These are phyloP conservation scores for Wasmannia auropunctata DNA, from an alignment of 1,140 invertebrate genomes.

Conservation along the genomic window DNA sequence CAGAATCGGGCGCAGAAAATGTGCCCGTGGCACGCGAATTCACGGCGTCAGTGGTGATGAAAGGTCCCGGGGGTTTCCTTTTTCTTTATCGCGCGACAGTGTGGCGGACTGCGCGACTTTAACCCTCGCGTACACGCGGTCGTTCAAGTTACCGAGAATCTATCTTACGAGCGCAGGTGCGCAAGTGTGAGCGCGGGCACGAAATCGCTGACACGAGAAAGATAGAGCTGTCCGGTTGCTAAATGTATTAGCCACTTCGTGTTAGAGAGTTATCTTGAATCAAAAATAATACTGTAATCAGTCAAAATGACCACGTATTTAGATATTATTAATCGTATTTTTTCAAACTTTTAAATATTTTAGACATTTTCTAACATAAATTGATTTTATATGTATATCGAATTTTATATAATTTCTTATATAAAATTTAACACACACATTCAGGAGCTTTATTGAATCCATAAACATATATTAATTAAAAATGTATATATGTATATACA, in stretches of 20 bases:
- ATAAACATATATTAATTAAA: too few species aligned
- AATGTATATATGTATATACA: not conserved
- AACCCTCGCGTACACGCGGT: not conserved
- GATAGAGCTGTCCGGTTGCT: not conserved
- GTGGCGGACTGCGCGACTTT: conserved; percentile 4
- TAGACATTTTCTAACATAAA: not conserved
- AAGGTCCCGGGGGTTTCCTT: conserved; percentile 38
- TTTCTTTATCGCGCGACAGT: conserved; percentile 29
- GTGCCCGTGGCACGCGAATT: conserved; percentile 54
- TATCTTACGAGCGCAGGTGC: conserved; percentile 32
- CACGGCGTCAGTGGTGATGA: conserved; percentile 38
- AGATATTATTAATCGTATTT: not conserved
- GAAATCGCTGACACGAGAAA: conserved; percentile 9
- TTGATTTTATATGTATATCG: not conserved
- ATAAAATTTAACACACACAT: not conserved
- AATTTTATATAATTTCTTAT: not conserved
- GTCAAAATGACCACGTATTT: not conserved
- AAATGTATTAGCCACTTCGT: not conserved
- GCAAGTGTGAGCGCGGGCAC: not conserved
- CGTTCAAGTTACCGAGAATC: not conserved
- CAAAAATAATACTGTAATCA: not conserved
- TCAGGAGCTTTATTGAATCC: too few species aligned
- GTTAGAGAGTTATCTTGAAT: not conserved
- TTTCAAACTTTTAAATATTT: not conserved
- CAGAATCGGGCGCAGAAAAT: conserved; percentile 25